Evolutionary conservation across 2,113 vertebrate species (phyloP).

Genomic region (Rhinichthys klamathensis): DNA sequence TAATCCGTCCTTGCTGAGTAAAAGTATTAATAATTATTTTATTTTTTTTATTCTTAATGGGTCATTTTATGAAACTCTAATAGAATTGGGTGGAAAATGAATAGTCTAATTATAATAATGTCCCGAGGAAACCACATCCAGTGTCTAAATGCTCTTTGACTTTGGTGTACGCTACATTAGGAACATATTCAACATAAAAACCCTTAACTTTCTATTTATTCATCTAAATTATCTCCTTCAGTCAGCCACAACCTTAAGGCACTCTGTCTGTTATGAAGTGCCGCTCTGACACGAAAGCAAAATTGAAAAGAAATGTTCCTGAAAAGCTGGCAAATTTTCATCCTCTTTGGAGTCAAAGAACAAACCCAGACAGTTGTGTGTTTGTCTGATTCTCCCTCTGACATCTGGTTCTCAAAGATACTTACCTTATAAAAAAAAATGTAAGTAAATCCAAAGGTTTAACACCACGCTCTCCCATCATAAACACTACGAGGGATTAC

Average conservation of each 20-base stretch:
- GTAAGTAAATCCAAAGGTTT: constrained; percentile 66
- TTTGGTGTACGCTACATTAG: background rate
- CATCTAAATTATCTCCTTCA: background rate
- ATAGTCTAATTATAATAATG: background rate
- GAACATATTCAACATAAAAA: constrained; percentile 6
- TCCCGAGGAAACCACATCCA: background rate
- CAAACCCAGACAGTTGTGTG: constrained; percentile 20
- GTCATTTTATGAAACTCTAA: background rate
- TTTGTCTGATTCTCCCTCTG: constrained; percentile 31
- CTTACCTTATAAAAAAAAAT: constrained; percentile 51
- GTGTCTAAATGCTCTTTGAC: background rate
- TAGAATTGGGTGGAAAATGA: background rate
- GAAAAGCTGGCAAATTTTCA: constrained; percentile 16
- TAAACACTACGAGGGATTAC: constrained; percentile 73
- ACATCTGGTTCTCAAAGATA: constrained; percentile 69
- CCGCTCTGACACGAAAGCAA: background rate
- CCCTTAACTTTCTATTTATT: background rate
- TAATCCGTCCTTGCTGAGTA: background rate
- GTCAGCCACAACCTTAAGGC: background rate
- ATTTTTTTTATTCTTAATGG: no score
- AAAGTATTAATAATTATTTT: background rate
- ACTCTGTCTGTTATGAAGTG: background rate
- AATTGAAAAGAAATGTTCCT: constrained; percentile 10
- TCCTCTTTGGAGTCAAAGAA: constrained; percentile 23
- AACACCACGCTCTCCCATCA: constrained; percentile 51